Evolutionary conservation across 2,888 invertebrate genomes (phyloP).

Genomic region (Trissonchulus latispiculum): DNA sequence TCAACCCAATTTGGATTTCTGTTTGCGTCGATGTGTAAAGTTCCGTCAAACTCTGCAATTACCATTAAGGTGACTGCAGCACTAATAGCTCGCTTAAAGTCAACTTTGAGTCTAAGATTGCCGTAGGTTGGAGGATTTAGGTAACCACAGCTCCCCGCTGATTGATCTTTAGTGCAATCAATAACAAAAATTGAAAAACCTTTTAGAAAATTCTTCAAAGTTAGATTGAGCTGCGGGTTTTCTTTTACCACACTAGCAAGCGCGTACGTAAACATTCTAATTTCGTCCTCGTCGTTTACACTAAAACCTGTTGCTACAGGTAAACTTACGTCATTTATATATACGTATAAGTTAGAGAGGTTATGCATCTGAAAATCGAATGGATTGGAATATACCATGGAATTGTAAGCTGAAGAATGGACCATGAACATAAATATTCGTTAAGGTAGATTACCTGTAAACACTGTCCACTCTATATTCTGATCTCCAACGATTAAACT

Average conservation of each 20-base stretch:
- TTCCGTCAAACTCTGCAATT: background rate
- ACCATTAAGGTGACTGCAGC: background rate
- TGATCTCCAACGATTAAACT: background rate
- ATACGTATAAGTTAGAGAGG: background rate
- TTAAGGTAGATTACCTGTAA: background rate
- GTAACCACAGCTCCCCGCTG: background rate
- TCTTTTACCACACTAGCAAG: background rate
- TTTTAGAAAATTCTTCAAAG: background rate
- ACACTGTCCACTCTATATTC: background rate
- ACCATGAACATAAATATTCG: background rate
- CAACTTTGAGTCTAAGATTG: background rate
- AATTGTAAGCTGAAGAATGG: background rate
- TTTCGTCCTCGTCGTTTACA: background rate
- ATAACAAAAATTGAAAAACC: background rate
- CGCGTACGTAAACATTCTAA: background rate
- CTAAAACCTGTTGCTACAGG: background rate
- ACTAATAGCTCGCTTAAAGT: background rate
- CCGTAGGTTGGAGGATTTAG: background rate
- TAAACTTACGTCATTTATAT: background rate
- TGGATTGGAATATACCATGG: background rate
- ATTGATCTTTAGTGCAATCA: background rate
- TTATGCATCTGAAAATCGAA: background rate
- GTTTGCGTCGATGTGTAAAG: background rate
- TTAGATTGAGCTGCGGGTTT: background rate
- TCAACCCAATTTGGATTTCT: background rate